phyloP scores from a whole-genome alignment of 1,140 invertebrate species.

The Neodiprion lecontei region DNA sequence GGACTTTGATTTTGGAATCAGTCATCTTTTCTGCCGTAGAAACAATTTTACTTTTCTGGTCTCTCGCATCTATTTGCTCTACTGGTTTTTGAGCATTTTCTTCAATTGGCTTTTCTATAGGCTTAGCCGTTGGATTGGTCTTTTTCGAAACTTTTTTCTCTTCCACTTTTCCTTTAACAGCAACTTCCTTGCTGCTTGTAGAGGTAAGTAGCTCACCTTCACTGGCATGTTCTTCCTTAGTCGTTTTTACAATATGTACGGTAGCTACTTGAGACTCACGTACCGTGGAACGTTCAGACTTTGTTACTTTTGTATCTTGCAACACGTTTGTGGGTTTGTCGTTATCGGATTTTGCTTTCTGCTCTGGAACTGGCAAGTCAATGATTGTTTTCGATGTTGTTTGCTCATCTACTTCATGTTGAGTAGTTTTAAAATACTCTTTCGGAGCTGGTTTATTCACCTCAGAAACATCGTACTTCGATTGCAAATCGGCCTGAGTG shows the following conservation, averaged over 20 bases:
- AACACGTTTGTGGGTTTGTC: background rate
- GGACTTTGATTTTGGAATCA: background rate
- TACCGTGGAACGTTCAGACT: background rate
- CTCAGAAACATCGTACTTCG: background rate
- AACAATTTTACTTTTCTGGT: background rate
- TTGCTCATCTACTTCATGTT: background rate
- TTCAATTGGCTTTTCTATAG: background rate
- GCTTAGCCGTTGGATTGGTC: background rate
- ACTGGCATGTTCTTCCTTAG: background rate
- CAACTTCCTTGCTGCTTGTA: background rate
- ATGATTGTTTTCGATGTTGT: background rate
- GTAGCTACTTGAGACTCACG: background rate
- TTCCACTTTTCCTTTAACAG: background rate
- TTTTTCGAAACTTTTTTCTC: background rate
- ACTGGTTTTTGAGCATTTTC: background rate
- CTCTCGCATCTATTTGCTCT: background rate
- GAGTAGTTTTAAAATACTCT: conserved; percentile 8
- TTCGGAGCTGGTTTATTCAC: conserved; percentile 25
- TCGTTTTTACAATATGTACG: background rate
- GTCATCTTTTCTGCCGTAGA: background rate
- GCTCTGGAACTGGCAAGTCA: background rate
- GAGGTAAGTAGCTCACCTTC: background rate
- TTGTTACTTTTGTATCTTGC: background rate
- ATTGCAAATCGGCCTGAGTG: too few relatives aligned
- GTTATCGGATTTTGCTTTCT: background rate